Conservation (phyloP, 2,888 invertebrate species). For the Hyppa rectilinea region DNA sequence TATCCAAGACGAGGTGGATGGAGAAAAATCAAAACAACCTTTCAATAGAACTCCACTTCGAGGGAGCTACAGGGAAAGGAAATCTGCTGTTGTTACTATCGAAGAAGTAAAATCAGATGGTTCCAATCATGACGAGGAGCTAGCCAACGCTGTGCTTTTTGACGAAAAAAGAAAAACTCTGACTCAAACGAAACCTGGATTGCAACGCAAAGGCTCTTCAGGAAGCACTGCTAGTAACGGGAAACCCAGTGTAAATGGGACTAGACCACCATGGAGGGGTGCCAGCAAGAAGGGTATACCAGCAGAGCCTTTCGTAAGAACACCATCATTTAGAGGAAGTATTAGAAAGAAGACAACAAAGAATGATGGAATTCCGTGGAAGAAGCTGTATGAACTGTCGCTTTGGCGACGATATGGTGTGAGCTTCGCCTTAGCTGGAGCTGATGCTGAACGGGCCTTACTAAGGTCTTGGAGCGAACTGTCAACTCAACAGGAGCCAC, state of each 20-base stretch:
- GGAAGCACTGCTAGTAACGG: constrained; percentile 78
- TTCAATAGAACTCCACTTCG: constrained; percentile 83
- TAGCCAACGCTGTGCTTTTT: constrained; percentile 80
- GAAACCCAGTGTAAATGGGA: constrained; percentile 75
- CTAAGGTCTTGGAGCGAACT: constrained; percentile 84
- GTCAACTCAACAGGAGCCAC: constrained; percentile 81
- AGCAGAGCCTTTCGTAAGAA: constrained; percentile 81
- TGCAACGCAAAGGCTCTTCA: constrained; percentile 80
- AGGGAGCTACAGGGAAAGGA: constrained; percentile 85
- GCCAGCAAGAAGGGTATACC: constrained; percentile 81
- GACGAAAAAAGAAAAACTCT: constrained; percentile 84
- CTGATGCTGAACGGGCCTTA: constrained; percentile 84
- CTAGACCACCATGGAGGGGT: constrained; percentile 88
- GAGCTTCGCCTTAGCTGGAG: constrained; percentile 84
- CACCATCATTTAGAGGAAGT: constrained; percentile 85
- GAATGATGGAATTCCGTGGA: constrained; percentile 88
- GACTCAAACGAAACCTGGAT: constrained; percentile 73
- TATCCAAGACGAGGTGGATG: constrained; percentile 85
- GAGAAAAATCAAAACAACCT: constrained; percentile 82
- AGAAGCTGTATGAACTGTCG: constrained; percentile 90
- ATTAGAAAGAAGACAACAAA: constrained; percentile 83
- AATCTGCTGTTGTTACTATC: constrained; percentile 87
- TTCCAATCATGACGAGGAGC: constrained; percentile 82
- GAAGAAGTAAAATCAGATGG: constrained; percentile 88
- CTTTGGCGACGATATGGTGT: constrained; percentile 89